phyloP scores from a whole-genome alignment of 2,113 vertebrate genomes.

The Lichenostomus cassidix region DNA sequence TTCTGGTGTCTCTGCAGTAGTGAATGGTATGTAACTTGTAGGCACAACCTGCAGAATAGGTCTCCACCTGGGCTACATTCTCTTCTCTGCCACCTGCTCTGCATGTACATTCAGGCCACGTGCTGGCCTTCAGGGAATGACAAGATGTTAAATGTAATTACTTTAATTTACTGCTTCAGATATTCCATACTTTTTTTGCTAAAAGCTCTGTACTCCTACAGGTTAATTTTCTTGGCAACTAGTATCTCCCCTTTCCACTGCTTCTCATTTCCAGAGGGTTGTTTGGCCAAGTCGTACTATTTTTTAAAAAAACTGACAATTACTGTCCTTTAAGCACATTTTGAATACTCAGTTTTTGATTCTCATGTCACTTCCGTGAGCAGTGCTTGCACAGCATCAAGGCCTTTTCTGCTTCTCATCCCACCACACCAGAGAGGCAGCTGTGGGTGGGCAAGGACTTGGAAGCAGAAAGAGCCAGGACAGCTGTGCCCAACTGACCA shows the following conservation, averaged over 20 bases:
- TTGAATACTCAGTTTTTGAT: background rate
- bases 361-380: background rate
- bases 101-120: background rate
- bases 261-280: background rate
- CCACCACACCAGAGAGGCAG: background rate
- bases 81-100: background rate
- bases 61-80: background rate
- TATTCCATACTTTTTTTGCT: background rate
- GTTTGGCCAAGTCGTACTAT: background rate
- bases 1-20: background rate
- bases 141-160: background rate
- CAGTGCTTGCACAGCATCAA: background rate
- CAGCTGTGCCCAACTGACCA: background rate
- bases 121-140: background rate
- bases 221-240: background rate
- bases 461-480: rapidly evolving
- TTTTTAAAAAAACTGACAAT: background rate
- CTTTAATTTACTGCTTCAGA: background rate
- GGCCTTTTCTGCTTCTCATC: background rate
- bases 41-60: background rate
- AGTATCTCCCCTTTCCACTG: background rate
- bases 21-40: background rate
- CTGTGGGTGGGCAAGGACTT: background rate
- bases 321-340: background rate
- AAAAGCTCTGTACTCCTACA: background rate